These are phyloP conservation scores for Brachionus manjavacas DNA, from an alignment of 1,140 invertebrate species.

Conservation along the genomic window DNA sequence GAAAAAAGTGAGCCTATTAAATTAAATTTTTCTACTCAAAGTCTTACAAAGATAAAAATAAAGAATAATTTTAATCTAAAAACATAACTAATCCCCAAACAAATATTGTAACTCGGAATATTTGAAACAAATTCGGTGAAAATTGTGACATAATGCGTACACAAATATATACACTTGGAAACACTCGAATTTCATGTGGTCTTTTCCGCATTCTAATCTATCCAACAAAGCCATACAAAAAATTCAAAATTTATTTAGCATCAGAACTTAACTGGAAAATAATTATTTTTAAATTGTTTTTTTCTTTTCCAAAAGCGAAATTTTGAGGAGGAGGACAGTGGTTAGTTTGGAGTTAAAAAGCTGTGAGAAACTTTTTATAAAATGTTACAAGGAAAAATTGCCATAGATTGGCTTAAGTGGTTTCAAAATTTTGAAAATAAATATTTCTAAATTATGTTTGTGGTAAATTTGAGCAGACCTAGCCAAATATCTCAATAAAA, in stretches of 20 bases:
- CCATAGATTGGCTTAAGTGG: too few relatives aligned
- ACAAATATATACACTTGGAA: background rate
- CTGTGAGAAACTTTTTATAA: too few relatives aligned
- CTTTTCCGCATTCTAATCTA: background rate
- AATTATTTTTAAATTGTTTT: too few relatives aligned
- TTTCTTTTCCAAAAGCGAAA: too few relatives aligned
- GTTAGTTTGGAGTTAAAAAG: too few relatives aligned
- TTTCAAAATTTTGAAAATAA: background rate
- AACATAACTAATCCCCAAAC: background rate
- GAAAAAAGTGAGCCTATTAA: background rate
- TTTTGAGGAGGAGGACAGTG: too few relatives aligned
- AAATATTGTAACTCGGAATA: conserved; percentile 8
- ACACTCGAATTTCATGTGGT: background rate
- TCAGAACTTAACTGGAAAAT: too few relatives aligned
- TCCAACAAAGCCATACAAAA: background rate
- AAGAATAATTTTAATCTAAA: conserved; percentile 6
- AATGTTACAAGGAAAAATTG: too few relatives aligned
- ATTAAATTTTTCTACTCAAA: background rate
- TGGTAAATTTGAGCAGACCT: background rate
- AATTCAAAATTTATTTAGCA: too few relatives aligned
- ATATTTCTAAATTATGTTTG: background rate
- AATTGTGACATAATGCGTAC: background rate
- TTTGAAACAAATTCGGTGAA: background rate
- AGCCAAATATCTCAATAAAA: background rate
- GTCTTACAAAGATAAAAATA: background rate